These are phyloP conservation scores for Gonatopus flavifemur DNA, from an alignment of 1,140 invertebrate species.

Conservation along the genomic window DNA sequence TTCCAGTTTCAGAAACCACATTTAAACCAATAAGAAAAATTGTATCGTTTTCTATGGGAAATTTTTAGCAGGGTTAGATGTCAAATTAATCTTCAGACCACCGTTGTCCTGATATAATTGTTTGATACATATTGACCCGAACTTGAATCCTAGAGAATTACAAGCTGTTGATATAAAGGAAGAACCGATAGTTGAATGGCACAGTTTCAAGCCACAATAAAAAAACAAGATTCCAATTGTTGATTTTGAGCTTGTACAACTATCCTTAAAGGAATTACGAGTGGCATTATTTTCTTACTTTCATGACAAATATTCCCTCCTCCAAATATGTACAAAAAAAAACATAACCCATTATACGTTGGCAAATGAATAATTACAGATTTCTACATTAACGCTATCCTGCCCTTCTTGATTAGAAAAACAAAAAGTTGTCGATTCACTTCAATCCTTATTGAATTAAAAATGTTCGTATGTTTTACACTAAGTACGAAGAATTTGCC, in stretches of 20 bases:
- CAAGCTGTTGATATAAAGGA: conserved; percentile 45
- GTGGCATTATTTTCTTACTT: conserved; percentile 56
- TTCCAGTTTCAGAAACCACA: no score
- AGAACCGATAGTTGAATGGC: conserved; percentile 11
- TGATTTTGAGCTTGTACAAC: conserved; percentile 74
- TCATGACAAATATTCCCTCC: background rate
- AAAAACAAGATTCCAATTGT: conserved; percentile 67
- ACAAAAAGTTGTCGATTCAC: no score
- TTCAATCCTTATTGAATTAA: no score
- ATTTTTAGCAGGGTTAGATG: no score
- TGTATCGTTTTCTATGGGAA: no score
- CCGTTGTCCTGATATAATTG: conserved; percentile 73
- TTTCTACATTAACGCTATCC: no score
- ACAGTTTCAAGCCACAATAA: conserved; percentile 32
- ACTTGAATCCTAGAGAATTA: conserved; percentile 59
- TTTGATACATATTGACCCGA: conserved; percentile 70
- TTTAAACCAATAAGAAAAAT: no score
- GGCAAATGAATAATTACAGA: no score
- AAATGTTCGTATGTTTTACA: conserved; percentile 57
- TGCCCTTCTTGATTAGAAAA: no score
- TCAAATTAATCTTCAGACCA: conserved; percentile 67
- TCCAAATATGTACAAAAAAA: no score
- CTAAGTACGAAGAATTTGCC: conserved; percentile 74
- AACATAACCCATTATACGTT: no score
- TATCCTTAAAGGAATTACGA: conserved; percentile 74